Percentiles rank a stretch among this genome's conserved stretches.
Evolutionary conservation across 92 coral and sea anemone species (phyloP).

Genomic region (Siderastrea siderea): DNA sequence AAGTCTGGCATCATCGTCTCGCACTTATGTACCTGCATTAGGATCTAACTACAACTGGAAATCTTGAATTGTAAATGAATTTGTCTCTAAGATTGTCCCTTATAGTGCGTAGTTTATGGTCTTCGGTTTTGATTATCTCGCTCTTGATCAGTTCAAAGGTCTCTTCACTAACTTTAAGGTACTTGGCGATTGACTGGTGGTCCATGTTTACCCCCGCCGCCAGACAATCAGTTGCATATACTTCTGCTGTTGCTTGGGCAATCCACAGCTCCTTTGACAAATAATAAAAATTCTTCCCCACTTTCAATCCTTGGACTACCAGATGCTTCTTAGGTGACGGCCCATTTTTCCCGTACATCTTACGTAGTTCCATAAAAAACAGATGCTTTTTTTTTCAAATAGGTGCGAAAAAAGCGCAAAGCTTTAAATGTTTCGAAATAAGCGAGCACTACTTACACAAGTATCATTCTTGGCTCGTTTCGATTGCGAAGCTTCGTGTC

Average conservation of each 20-base stretch:
- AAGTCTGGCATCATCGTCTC: no score
- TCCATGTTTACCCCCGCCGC: constrained; percentile 30
- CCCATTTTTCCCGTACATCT: constrained; percentile 36
- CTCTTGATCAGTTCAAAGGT: constrained; percentile 3
- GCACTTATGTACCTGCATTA: no score
- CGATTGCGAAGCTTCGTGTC: constrained; percentile 12
- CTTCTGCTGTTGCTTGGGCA: constrained; percentile 49
- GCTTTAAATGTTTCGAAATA: not conserved
- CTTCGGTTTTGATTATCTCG: not conserved
- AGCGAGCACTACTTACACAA: constrained; percentile 15
- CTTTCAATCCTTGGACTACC: constrained; percentile 25
- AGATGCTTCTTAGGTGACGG: constrained; percentile 37
- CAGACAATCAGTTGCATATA: constrained; percentile 21
- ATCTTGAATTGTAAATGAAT: not conserved
- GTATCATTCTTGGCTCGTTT: constrained; percentile 9
- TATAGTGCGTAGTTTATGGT: not conserved
- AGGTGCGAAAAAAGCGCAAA: not conserved
- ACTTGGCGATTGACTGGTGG: constrained; percentile 32
- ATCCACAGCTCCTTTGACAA: constrained; percentile 9
- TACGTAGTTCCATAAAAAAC: constrained; percentile 20
- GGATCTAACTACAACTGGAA: no score
- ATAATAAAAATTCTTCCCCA: not conserved
- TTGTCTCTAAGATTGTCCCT: not conserved
- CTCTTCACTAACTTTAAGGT: constrained; percentile 2
- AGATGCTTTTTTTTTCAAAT: not conserved